Evolutionary conservation across 2,888 invertebrate genomes (phyloP), one percentile per base, ranked within the genome.

Genomic region (Linnaemya tessellans): DNA sequence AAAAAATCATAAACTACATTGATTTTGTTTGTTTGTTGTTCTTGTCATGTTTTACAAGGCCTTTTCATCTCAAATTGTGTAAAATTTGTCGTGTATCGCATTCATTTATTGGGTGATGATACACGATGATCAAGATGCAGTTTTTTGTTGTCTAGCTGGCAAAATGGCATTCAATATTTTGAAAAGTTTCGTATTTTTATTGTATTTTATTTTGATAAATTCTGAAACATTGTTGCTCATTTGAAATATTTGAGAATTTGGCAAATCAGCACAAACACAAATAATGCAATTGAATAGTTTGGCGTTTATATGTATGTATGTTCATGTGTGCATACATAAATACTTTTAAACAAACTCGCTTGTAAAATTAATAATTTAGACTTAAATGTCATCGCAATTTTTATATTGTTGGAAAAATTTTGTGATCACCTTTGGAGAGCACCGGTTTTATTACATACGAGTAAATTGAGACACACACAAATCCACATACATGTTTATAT

Each of bases 91-190:
- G 49, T 18, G 15, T 58, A 78, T 60, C 78, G 30, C 25, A 60
- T 60, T 13, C 15, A 65, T 65, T 7, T 18, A n/a, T 15, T 25
- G 15, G 22, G n/a, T 62, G 65, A 38, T 75, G 51, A 54, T 54
- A 65, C 64, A 56, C 11, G 10, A 46, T 22, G 56, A 56, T 77
- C 35, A 49, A 35, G 10, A 15, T 73, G 13, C 49, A 15, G 5
- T 68, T 41, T 30, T 51, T 43, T 49, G 35, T 58, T 64, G 68
- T 80, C 77, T 77, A 67, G 20, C 73, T 80, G 68, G 43, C 84
- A 77, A 73, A 79, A 67, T 78, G 84, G 80, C 84, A 84, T 84
- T 84, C 73, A 84, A 84, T 84, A 81, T 84, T 84, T 80, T 84
- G 80, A 84, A 73, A 78, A 62, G 67, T 84, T 84, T 77, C 56